phyloP scores from a whole-genome alignment of 1,140 invertebrate genomes.

The Lasaia peninsularis region DNA sequence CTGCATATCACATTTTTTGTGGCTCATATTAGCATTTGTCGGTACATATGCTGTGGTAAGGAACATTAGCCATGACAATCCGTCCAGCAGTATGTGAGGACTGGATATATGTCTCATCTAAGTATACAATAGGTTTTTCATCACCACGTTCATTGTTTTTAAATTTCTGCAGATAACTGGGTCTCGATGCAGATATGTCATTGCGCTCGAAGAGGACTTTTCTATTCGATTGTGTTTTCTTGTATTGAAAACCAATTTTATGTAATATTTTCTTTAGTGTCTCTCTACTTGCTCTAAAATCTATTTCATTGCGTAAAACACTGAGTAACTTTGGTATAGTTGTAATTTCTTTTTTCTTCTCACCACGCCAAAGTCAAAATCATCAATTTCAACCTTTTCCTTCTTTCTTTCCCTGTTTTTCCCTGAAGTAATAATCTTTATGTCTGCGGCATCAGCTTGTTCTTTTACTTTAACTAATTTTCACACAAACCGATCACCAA shows the following conservation, averaged over 20 bases:
- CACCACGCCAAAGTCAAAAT: not conserved
- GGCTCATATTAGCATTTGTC: too few relatives aligned
- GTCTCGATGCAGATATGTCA: not conserved
- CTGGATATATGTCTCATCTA: not conserved
- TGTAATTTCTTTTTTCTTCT: conserved; percentile 1
- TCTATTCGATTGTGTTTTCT: not conserved
- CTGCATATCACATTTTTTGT: too few relatives aligned
- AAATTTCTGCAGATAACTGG: not conserved
- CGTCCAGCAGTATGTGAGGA: not conserved
- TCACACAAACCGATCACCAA: not conserved
- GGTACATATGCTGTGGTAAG: not conserved
- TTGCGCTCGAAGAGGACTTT: not conserved
- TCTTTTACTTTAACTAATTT: not conserved
- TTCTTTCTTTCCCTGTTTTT: not conserved
- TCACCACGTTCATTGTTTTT: not conserved
- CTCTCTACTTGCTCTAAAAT: not conserved
- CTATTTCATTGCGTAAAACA: not conserved
- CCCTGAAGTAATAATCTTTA: not conserved
- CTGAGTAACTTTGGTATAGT: not conserved
- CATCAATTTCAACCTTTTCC: not conserved
- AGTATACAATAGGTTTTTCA: not conserved
- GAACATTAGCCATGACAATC: not conserved
- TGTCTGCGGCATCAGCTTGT: not conserved
- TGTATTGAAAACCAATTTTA: conserved; percentile 6
- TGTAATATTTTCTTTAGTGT: conserved; percentile 4